A percentile compares a stretch with the other conserved stretches of the same genome.
phyloP scores from a whole-genome alignment of 2,888 invertebrate genomes.

The Melanostoma scalare region DNA sequence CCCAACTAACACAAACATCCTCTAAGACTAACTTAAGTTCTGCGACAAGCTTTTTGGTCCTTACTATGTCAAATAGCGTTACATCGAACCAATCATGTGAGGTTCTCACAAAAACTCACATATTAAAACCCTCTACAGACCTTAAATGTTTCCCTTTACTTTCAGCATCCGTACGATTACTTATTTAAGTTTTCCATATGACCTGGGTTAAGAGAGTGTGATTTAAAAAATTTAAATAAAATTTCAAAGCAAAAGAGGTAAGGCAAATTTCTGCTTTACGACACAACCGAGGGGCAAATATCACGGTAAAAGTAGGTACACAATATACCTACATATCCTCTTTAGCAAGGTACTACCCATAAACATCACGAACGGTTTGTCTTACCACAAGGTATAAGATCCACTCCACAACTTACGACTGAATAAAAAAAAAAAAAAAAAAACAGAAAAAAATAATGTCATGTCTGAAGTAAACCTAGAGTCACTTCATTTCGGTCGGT shows the following conservation, averaged over 20 bases:
- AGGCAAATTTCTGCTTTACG: conserved; percentile 39
- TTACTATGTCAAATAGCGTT: too few relatives aligned
- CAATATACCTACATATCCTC: neutral
- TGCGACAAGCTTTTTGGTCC: too few relatives aligned
- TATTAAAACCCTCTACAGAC: too few relatives aligned
- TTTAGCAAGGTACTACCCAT: conserved; percentile 8
- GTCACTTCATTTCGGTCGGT: conserved; percentile 66
- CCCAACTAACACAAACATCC: too few relatives aligned
- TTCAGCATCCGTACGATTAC: too few relatives aligned
- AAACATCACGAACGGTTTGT: conserved; percentile 38
- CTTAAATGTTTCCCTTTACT: too few relatives aligned
- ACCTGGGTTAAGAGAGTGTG: too few relatives aligned
- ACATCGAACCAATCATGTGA: too few relatives aligned
- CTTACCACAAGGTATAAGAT: conserved; percentile 36
- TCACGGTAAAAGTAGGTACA: conserved; percentile 7
- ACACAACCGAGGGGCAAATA: conserved; percentile 50
- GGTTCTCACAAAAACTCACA: too few relatives aligned
- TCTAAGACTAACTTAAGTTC: too few relatives aligned
- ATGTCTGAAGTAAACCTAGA: conserved; percentile 63
- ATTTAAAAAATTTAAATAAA: neutral
- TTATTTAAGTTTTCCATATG: too few relatives aligned
- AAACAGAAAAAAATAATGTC: conserved; percentile 1
- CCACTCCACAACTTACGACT: conserved; percentile 24
- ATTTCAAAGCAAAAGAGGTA: conserved; percentile 20
- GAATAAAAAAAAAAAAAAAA: conserved; percentile 13